These are phyloP conservation scores for Pogoniulus pusillus DNA, from an alignment of 2,797 vertebrate species.

Conservation along the genomic window DNA sequence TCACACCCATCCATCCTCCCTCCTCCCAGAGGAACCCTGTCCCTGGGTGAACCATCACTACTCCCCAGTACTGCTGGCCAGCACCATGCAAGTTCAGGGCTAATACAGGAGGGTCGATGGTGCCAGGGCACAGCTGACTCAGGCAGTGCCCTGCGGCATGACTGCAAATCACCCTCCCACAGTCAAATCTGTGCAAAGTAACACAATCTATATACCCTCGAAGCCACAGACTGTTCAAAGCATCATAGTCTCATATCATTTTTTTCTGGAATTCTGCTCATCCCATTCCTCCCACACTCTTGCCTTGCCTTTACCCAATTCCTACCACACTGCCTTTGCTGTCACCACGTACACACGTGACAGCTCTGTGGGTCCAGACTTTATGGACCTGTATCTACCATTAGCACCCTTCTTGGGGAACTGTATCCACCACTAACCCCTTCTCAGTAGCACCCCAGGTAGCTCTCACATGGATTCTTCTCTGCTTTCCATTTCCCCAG, in stretches of 20 bases:
- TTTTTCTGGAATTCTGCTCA: neutral
- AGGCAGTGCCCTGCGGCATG: no score
- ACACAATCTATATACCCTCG: rapidly evolving
- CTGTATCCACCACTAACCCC: no score
- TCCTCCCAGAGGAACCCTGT: no score
- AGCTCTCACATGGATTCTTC: neutral
- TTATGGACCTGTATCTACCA: no score
- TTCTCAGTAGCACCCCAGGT: no score
- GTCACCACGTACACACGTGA: rapidly evolving
- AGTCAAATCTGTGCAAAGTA: rapidly evolving
- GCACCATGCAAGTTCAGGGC: neutral
- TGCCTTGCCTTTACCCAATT: rapidly evolving
- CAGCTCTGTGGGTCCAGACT: neutral
- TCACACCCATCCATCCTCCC: no score
- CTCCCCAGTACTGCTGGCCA: rapidly evolving
- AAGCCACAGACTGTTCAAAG: neutral
- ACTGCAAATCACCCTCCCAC: no score
- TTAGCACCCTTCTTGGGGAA: no score
- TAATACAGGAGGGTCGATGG: neutral
- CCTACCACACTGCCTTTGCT: rapidly evolving
- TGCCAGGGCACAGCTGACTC: no score
- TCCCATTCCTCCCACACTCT: rapidly evolving
- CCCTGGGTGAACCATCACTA: no score
- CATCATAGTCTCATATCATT: rapidly evolving
- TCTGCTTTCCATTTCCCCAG: neutral